A percentile compares a stretch with the other conserved stretches of the same genome.
These are phyloP conservation scores for Cryptomyrus ogoouensis DNA, from an alignment of 2,113 vertebrate species.

Conservation along the genomic window DNA sequence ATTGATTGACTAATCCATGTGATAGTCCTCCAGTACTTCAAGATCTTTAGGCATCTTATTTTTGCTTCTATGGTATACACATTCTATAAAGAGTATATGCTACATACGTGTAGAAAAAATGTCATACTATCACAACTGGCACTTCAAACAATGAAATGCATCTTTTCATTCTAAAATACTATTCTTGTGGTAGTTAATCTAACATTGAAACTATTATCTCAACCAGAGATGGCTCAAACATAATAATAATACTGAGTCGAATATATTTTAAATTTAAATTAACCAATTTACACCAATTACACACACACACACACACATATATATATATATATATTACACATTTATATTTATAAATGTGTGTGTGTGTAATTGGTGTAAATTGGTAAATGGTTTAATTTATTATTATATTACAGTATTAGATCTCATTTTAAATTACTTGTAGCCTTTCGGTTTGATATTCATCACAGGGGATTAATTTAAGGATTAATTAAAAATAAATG, in stretches of 20 bases:
- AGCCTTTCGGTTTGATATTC: neutral
- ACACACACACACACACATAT: no score
- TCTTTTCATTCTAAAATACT: neutral
- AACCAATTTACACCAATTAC: no score
- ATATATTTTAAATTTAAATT: neutral
- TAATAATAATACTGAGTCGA: neutral
- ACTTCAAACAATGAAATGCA: neutral
- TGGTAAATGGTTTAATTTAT: neutral
- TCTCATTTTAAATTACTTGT: neutral
- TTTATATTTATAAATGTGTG: no score
- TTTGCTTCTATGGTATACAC: neutral
- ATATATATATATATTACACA: neutral
- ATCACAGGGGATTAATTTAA: neutral
- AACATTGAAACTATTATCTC: neutral
- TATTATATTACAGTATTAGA: neutral
- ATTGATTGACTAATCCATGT: neutral
- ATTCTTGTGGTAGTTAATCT: neutral
- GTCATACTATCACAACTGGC: neutral
- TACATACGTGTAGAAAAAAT: neutral
- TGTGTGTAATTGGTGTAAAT: neutral
- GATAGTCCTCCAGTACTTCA: neutral
- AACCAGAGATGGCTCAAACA: neutral
- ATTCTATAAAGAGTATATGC: neutral
- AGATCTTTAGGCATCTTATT: neutral
- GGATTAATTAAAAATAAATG: neutral